Evolutionary conservation across 2,888 invertebrate genomes (phyloP), one percentile per base, ranked within the genome.

Genomic region (Yponomeuta plumbellus): DNA sequence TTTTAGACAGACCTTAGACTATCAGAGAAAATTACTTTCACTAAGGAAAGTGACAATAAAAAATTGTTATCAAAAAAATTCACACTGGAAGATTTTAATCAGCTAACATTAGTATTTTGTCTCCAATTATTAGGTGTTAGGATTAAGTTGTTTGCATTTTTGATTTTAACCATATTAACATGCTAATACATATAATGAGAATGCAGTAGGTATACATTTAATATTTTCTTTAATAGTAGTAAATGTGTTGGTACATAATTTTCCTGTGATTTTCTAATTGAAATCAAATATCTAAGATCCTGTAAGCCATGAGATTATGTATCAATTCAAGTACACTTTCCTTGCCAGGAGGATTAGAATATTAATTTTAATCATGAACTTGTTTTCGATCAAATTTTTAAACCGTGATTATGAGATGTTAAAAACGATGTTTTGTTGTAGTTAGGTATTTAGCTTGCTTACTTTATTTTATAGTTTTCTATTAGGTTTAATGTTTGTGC

Each of bases 111-210:
- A 74, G 22, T 20, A 68, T 74, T 39, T 73, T 75, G 69, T 73
- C 78, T 76, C 71, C 75, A 76, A 83, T 84, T 79, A 78, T 80
- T 81, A 72, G 80, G 74, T 83, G 80, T 77, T 80, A 76, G 85
- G 76, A 81, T 85, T 85, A 80, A 82, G 77, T 76, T 76, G 80
- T 74, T 77, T 83, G 87, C 87, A 86, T 85, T 86, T 86, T 88
- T 86, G 84, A 88, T 90, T 90, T 90, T 91, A 91, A 90, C 90
- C 80, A 72, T 80, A 88, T 86, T 91, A 91, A 91, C 89, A 89
- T 87, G 74, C 79, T 83, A 84, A 85, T 86, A n/a, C n/a, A n/a
- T n/a, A 80, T 78, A 81, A 77, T 82, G 75, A 85, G 81, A 83
- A 84, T 87, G 84, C 80, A 72, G 75, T 74, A 78, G 61, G 57